Percentiles rank a stretch among this genome's conserved stretches.
Conservation (phyloP, 2,797 vertebrate genomes). For the Galaxias olidus region DNA sequence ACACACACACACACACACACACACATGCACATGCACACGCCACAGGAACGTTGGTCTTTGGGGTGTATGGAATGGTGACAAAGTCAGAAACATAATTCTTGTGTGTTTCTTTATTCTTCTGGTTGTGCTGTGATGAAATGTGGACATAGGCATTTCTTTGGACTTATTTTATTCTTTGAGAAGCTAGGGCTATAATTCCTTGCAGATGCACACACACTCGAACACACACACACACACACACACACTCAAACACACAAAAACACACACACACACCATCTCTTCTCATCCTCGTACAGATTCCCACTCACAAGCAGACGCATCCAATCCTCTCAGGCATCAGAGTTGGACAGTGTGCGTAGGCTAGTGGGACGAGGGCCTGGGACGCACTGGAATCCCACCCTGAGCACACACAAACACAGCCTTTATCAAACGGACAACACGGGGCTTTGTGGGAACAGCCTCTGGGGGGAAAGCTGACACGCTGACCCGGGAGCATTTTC, state of each 20-base stretch:
- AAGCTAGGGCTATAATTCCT: not conserved
- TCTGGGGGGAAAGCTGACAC: conserved; percentile 35
- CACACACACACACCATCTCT: conserved; percentile 15
- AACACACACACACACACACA: conserved; percentile 3
- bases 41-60: too few species aligned
- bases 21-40: not conserved
- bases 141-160: too few species aligned
- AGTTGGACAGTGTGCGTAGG: not conserved
- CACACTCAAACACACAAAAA: conserved; percentile 12
- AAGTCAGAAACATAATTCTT: too few species aligned
- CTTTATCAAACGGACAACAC: conserved; percentile 48
- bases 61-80: too few species aligned
- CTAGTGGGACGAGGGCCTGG: too few species aligned
- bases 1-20: conserved; percentile 6
- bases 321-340: not conserved
- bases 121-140: too few species aligned
- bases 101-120: too few species aligned
- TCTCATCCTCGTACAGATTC: too few species aligned
- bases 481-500: conserved; percentile 27
- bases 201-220: not conserved
- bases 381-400: too few species aligned
- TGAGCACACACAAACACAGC: conserved; percentile 1
- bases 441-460: conserved; percentile 46
- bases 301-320: not conserved
- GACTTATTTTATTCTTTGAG: too few species aligned